Conservation (phyloP, 1,140 invertebrate species). For the Liolophura sinensis region DNA sequence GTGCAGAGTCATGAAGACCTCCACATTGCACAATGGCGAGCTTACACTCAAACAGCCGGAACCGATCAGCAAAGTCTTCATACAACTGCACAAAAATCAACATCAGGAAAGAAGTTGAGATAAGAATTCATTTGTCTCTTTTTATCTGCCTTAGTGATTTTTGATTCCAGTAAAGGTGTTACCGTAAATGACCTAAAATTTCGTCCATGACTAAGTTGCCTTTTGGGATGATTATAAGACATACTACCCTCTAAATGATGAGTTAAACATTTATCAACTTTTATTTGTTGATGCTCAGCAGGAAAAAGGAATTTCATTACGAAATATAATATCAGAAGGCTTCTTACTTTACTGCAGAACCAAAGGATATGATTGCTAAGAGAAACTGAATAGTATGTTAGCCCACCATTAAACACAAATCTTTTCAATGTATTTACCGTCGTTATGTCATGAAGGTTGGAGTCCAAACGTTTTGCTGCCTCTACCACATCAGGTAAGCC, state of each 20-base stretch:
- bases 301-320: too few species aligned
- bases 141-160: too few species aligned
- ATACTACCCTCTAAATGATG: too few species aligned
- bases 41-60: slow-evolving; percentile 62
- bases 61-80: slow-evolving; percentile 62
- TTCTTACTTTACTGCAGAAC: too few species aligned
- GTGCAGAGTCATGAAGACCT: slow-evolving; percentile 60
- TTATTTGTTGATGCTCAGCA: not conserved
- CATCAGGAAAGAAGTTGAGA: not conserved
- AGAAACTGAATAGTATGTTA: too few species aligned
- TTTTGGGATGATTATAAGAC: too few species aligned
- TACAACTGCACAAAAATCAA: slow-evolving; percentile 67
- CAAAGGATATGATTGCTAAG: too few species aligned
- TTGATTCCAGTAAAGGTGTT: too few species aligned
- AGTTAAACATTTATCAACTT: not conserved
- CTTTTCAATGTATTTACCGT: slow-evolving; percentile 42
- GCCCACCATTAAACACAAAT: too few species aligned
- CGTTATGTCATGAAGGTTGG: slow-evolving; percentile 64
- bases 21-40: slow-evolving; percentile 65
- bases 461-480: slow-evolving; percentile 62
- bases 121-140: not conserved
- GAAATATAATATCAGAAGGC: too few species aligned
- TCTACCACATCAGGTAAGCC: slow-evolving; percentile 30
- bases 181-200: too few species aligned
- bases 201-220: too few species aligned